Evolutionary conservation across 1,140 invertebrate species (phyloP), one percentile per base, ranked within the genome.

Genomic region (Oncopodura yosiiana): DNA sequence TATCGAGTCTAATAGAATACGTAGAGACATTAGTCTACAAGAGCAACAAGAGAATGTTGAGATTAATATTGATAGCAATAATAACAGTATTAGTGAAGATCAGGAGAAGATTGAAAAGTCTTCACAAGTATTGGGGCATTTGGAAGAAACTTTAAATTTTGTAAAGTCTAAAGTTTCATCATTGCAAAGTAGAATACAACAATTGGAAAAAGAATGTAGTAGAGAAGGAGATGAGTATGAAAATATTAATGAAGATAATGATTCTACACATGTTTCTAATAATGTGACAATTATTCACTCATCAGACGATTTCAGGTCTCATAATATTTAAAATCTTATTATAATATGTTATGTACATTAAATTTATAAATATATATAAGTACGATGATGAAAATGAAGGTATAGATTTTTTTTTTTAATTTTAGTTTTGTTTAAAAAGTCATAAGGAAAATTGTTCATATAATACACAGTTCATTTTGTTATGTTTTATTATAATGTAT

Each of bases 121-220:
- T 23, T 30, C 12, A 3, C 5, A 21, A n/a, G 23, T 41, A 51
- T 41, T 39, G 16, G 8, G 41, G 19, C 5, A 41, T 9, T 27
- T 51, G 37, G 38, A 42, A 41, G 38, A 51, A 12, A 42, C 38
- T 8, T n/a, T 51, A 6, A 8, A 30, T 29, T 16, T 16, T 4
- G 38, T 41, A 11, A 6, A 36, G 23, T 6, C 24, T 14, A 41
- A 30, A 26, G 36, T 51, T 5, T 24, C 5, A 16, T 11, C 36
- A 24, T 21, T 49, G 6, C 23, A 49, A 49, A n/a, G 24, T 11
- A 11, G 27, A 4, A 49, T 49, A 14, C 8, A 36, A 4, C 30
- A 49, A 18, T 49, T 49, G 46, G 24, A 49, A 37, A 19, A 21
- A 3, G 37, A 38, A 24, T 49, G 46, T 21, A 34, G 37, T 18